Evolutionary conservation across 2,888 invertebrate genomes (phyloP).

Genomic region (Beris morrisii): DNA sequence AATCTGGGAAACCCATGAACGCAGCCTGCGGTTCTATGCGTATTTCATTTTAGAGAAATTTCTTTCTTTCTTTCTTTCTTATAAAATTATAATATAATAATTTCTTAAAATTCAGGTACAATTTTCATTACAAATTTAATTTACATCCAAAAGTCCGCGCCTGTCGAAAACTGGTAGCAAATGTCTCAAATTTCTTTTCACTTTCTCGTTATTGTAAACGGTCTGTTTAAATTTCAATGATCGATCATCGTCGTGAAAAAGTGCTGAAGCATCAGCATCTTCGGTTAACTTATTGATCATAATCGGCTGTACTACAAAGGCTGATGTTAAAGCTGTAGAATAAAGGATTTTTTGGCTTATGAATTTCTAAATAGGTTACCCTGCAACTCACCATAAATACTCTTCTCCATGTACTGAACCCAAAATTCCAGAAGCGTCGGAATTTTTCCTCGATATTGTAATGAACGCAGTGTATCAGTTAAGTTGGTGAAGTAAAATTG

Average conservation of each 20-base stretch:
- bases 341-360: background rate
- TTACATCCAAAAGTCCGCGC: slow-evolving; percentile 49
- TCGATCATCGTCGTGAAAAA: slow-evolving; percentile 52
- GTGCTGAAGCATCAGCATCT: slow-evolving; percentile 47
- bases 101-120: no score
- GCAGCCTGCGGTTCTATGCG: no score
- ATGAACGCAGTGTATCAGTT: slow-evolving; percentile 44
- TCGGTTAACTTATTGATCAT: slow-evolving; percentile 50
- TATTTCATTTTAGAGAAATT: no score
- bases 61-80: no score
- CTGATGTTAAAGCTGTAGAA: slow-evolving; percentile 47
- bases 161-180: slow-evolving; percentile 51
- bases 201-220: slow-evolving; percentile 48
- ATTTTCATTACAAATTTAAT: no score
- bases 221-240: slow-evolving; percentile 49
- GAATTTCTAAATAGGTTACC: no score
- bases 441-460: slow-evolving; percentile 46
- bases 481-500: slow-evolving; percentile 48
- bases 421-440: slow-evolving; percentile 50
- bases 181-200: slow-evolving; percentile 49
- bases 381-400: slow-evolving; percentile 37
- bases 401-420: slow-evolving; percentile 46
- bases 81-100: no score
- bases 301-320: slow-evolving; percentile 50
- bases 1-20: no score